A percentile compares a stretch with the other conserved stretches of the same genome.
Conservation (phyloP, 2,113 vertebrate species). For the Australoheros scitulus region DNA sequence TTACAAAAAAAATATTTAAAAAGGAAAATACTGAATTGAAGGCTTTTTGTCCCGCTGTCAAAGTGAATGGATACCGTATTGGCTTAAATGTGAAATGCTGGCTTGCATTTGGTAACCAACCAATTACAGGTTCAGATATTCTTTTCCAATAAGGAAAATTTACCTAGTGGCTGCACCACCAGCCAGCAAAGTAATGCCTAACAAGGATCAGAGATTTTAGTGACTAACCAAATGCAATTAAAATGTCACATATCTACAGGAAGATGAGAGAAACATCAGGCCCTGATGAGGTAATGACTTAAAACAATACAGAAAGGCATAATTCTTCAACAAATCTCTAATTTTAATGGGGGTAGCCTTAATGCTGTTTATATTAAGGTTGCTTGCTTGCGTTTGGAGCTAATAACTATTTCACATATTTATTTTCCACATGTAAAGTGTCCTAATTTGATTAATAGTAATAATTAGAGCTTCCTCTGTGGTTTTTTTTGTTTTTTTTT, state of each 20-base stretch:
- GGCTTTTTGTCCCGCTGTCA: not conserved
- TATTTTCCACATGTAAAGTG: slow-evolving; percentile 59
- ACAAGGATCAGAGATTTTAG: not conserved
- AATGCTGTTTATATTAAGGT: slow-evolving; percentile 8
- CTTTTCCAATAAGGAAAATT: no score
- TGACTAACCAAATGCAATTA: not conserved
- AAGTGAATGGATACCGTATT: not conserved
- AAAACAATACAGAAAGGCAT: not conserved
- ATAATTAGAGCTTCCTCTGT: slow-evolving; percentile 69
- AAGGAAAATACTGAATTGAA: not conserved
- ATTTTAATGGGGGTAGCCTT: not conserved
- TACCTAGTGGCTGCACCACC: not conserved
- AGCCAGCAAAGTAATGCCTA: not conserved
- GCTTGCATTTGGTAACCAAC: no score
- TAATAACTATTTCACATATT: slow-evolving; percentile 54
- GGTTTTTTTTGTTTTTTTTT: not conserved
- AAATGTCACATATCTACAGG: not conserved
- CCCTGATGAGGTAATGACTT: not conserved
- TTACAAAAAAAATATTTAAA: not conserved
- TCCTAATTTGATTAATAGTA: slow-evolving; percentile 78
- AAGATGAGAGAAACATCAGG: not conserved
- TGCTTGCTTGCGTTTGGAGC: slow-evolving; percentile 24
- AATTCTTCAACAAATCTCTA: no score
- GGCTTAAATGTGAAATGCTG: no score
- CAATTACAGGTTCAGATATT: no score